Conservation (phyloP, 2,797 vertebrate species). For the Eleutherodactylus coqui region DNA sequence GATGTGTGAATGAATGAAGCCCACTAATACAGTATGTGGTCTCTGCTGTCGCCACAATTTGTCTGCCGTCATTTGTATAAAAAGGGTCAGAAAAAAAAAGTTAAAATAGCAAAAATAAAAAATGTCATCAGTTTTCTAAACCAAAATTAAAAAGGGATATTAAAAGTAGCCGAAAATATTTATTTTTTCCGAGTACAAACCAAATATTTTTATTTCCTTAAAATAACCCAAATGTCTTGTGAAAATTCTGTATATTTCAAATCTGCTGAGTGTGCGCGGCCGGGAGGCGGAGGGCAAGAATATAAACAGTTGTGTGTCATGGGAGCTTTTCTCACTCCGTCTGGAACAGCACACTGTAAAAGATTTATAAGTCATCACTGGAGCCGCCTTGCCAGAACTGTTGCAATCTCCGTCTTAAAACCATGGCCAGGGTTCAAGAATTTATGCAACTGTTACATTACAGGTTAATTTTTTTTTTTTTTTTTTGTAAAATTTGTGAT, state of each 20-base stretch:
- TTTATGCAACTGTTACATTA: too few species aligned
- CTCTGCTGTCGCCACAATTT: too few species aligned
- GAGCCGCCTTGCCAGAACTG: background rate
- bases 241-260: background rate
- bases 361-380: slow-evolving; percentile 20
- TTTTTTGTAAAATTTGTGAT: background rate
- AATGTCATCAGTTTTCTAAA: background rate
- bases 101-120: background rate
- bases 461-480: background rate
- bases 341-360: background rate
- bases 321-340: background rate
- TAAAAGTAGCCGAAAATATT: too few species aligned
- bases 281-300: background rate
- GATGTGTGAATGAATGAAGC: too few species aligned
- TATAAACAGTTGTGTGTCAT: background rate
- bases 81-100: too few species aligned
- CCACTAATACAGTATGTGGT: too few species aligned
- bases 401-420: background rate
- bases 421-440: slow-evolving; percentile 2
- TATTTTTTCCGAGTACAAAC: background rate
- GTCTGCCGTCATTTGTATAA: too few species aligned
- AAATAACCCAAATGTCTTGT: background rate
- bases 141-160: too few species aligned
- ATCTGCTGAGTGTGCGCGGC: background rate
- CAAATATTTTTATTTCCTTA: background rate